Percentiles rank a stretch among this genome's conserved stretches.
phyloP scores from a whole-genome alignment of 1,140 invertebrate genomes.

The Venturia canescens region DNA sequence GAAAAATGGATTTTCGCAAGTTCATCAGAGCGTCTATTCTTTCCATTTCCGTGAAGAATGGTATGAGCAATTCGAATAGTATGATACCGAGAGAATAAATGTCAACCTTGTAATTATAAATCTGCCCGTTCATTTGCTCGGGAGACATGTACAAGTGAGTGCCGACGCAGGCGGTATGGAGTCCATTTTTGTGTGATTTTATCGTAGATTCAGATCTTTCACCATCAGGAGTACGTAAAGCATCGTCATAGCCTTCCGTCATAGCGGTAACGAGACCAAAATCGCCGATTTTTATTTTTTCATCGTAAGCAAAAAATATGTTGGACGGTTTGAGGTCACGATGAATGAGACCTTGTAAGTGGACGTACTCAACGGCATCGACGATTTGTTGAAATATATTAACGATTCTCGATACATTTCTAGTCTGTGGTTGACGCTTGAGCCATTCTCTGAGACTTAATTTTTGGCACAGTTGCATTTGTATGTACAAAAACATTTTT shows the following conservation, averaged over 20 bases:
- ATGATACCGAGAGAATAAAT: slow-evolving; percentile 97
- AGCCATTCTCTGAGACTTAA: slow-evolving; percentile 96
- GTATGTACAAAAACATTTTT: slow-evolving; percentile 93
- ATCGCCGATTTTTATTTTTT: slow-evolving; percentile 95
- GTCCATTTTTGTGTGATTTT: slow-evolving; percentile 53
- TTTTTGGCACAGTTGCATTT: slow-evolving; percentile 96
- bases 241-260: slow-evolving; percentile 80
- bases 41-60: slow-evolving; percentile 95
- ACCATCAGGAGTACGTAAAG: slow-evolving; percentile 61
- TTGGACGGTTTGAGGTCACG: slow-evolving; percentile 98
- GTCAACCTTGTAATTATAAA: slow-evolving; percentile 96
- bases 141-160: slow-evolving; percentile 98
- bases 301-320: slow-evolving; percentile 95
- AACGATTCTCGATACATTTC: slow-evolving; percentile 79
- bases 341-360: slow-evolving; percentile 93
- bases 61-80: slow-evolving; percentile 92
- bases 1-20: slow-evolving; percentile 84
- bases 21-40: slow-evolving; percentile 81
- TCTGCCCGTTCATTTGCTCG: slow-evolving; percentile 88
- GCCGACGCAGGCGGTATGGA: slow-evolving; percentile 86
- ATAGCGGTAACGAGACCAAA: slow-evolving; percentile 96
- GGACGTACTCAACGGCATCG: slow-evolving; percentile 96
- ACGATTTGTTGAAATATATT: slow-evolving; percentile 95
- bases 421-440: slow-evolving; percentile 71
- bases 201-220: slow-evolving; percentile 51